These are phyloP conservation scores for Gambusia yucatana DNA, from an alignment of 2,797 vertebrate genomes.

Conservation along the genomic window DNA sequence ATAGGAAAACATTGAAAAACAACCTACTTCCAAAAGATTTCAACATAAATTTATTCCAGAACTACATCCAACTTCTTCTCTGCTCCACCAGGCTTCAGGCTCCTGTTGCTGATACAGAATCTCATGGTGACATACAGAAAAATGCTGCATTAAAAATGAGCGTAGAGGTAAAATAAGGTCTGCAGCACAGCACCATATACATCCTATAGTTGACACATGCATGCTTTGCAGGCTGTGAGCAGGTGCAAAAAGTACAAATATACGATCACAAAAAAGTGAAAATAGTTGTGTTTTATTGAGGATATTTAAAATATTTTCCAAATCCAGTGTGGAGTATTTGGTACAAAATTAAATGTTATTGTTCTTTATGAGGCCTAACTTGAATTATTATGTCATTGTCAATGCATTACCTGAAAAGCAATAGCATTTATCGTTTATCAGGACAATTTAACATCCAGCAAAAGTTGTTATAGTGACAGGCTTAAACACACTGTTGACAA, in stretches of 20 bases:
- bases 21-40: not conserved
- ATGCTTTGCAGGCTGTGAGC: not conserved
- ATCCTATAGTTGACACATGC: not conserved
- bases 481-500: not conserved
- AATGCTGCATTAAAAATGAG: not conserved
- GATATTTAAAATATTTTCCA: too few relatives aligned
- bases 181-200: not conserved
- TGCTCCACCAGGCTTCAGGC: not conserved
- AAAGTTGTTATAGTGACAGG: not conserved
- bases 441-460: too few relatives aligned
- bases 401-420: too few relatives aligned
- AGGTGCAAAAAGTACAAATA: not conserved
- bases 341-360: too few relatives aligned
- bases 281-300: too few relatives aligned
- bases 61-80: not conserved
- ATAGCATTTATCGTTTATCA: too few relatives aligned
- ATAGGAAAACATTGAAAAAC: not conserved
- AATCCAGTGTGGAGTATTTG: too few relatives aligned
- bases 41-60: not conserved
- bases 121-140: not conserved
- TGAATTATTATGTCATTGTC: too few relatives aligned
- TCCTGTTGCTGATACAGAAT: not conserved
- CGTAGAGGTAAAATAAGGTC: not conserved
- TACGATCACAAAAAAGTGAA: not conserved
- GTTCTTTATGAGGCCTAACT: too few relatives aligned